Base-by-base conservation (phyloP, 2,797 vertebrate genomes). In the Huso huso region DNA sequence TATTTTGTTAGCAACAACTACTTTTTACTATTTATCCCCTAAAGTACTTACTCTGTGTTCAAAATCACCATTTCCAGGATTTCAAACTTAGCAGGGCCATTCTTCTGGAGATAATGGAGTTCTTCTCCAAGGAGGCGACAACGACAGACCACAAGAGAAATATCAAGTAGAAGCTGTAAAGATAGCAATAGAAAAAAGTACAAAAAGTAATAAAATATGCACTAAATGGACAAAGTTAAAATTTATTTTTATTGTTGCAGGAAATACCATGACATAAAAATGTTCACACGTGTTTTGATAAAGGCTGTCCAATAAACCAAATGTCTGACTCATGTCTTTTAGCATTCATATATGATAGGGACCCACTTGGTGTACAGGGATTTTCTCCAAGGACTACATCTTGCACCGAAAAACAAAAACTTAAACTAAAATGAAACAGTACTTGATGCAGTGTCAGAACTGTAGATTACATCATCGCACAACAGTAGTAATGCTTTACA, bases 101-200 rank as follows among this genome's bases (percentile, higher is more conserved):
- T 90, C 74, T 73, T 77, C n/a, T 79, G 78, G 66, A 91, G 74
- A 69, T 72, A 71, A 15, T 79, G 81, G 62, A 91, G n/a, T 75
- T 91, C 90, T 66, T 91, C 87, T 15, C 89, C 88, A 60, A 91
- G 74, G 64, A 87, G 81, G 66, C 86, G 84, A 65, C 83, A 84
- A 75, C 73, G 81, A 68, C 86, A 79, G 70, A 89, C 86, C 68
- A 84, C 83, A 76, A 90, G 70, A 65, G 86, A 67, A 3, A 90
- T 76, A 6, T 86, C 83, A 8, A 82, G 85, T 53, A 91, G 85
- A 68, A 91, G 80, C 90, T 91, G 64, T 51, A 51, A 59, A 65
- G 10, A 63, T 37, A 37, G 37, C 37, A 37, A 5, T 37, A 53
- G 65, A 59, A n/a, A 18, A 58, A 8, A 58, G 55, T 18, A 18